Conservation (phyloP, 2,113 vertebrate species). For the Lutjanus erythropterus region DNA sequence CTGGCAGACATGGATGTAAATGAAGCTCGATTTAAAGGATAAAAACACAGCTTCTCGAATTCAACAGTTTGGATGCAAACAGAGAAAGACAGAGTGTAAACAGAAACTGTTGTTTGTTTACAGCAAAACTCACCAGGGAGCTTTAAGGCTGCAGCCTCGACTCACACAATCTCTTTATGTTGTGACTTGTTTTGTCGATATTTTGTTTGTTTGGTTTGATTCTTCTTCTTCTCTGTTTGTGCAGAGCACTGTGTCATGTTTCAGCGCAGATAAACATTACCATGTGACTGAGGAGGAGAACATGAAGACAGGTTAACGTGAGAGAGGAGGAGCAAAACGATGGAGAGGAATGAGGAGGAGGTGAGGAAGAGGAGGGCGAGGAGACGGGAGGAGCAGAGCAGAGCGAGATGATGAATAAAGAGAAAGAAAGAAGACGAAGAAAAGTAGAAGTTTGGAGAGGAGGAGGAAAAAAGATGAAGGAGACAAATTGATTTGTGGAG, state of each 20-base stretch:
- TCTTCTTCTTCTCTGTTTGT: not conserved
- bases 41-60: not conserved
- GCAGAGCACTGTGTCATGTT: not conserved
- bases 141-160: not conserved
- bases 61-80: not conserved
- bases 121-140: not conserved
- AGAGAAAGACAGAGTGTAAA: too few species aligned
- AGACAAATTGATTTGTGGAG: slow-evolving; percentile 40
- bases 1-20: not conserved
- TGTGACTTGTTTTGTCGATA: too few species aligned
- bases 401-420: not conserved
- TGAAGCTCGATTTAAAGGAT: not conserved
- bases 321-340: not conserved
- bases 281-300: not conserved
- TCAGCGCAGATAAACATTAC: not conserved
- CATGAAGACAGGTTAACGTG: too few species aligned
- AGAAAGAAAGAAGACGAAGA: not conserved
- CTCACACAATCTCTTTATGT: too few species aligned
- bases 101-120: not conserved
- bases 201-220: not conserved
- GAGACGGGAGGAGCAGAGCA: too few species aligned
- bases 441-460: not conserved
- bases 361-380: not conserved
- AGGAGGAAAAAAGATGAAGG: not conserved
- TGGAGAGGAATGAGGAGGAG: too few species aligned